Evolutionary conservation across 2,888 invertebrate genomes (phyloP), one percentile per base, ranked within the genome.

Genomic region (Eulithis prunata): DNA sequence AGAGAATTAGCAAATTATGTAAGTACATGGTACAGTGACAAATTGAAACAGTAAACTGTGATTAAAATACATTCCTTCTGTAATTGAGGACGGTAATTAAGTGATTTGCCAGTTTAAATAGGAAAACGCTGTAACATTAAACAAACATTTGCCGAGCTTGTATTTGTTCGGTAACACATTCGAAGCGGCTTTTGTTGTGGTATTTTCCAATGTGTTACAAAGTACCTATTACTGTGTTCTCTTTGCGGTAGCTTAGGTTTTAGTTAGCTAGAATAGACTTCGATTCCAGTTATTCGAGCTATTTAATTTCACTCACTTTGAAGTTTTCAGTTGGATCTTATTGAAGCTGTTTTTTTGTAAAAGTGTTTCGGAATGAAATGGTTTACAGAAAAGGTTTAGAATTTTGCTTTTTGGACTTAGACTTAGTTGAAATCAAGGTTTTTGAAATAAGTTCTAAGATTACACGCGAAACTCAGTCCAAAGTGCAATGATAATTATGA

Each of bases 121-220:
- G 58, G 56, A 64, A 57, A 61, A 57, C 54, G 49, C 46, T 61
- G 54, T 68, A 46, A 55, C 64, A 64, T 68, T 64, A 57, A 64
- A 64, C 55, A 46, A 68, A 55, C 64, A 64, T 68, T 64, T 68
- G 49, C 57, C 38, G 61, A 64, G 64, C 61, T 55, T 54, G 49
- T 57, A 64, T 64, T 57, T 52, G 64, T 58, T 61, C 54, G 49
- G 56, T 61, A 67, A 61, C 57, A 65, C 58, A 45, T 59, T 57
- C 43, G 57, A 57, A 65, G 56, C 68, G 59, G 58, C 62, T 69
- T 59, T 60, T 43, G 59, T 53, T 65, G 62, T 47, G 69, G 69
- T 69, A 69, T 68, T 66, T 68, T 69, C 62, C 65, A 63, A 63
- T 66, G 64, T 65, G 65, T 69, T 69, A 66, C 59, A 64, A 66